Conservation (phyloP, 2,113 vertebrate genomes). For the Microtus pennsylvanicus region DNA sequence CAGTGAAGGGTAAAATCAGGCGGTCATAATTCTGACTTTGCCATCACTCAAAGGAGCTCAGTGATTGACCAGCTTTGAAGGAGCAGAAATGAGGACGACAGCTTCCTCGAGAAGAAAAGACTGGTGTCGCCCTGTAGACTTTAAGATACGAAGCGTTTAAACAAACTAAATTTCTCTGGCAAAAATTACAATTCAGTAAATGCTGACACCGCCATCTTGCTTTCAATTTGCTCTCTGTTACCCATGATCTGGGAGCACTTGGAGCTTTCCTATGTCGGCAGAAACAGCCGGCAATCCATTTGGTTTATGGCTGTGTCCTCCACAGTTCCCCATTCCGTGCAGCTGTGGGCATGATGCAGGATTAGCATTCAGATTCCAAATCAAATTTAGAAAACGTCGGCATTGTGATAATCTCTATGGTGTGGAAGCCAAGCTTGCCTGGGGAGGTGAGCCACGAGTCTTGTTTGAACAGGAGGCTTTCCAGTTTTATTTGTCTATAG, state of each 20-base stretch:
- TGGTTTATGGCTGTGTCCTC: background rate
- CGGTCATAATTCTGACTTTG: slow-evolving; percentile 81
- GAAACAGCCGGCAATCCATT: background rate
- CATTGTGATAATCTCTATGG: background rate
- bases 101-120: slow-evolving; percentile 44
- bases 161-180: slow-evolving; percentile 47
- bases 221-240: slow-evolving; percentile 29
- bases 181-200: slow-evolving; percentile 52
- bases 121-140: slow-evolving; percentile 57
- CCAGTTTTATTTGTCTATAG: background rate
- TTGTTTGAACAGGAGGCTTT: background rate
- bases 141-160: slow-evolving; percentile 44
- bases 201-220: background rate
- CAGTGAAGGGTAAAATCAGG: slow-evolving; percentile 79
- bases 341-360: background rate
- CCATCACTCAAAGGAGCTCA: slow-evolving; percentile 69
- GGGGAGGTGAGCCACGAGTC: background rate
- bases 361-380: background rate
- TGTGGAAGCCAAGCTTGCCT: background rate
- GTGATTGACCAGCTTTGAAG: slow-evolving; percentile 68
- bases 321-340: background rate
- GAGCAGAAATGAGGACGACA: slow-evolving; percentile 58
- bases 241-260: background rate
- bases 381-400: background rate
- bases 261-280: background rate